These are phyloP conservation scores for Temnothorax longispinosus DNA, from an alignment of 1,140 invertebrate species.

Conservation along the genomic window DNA sequence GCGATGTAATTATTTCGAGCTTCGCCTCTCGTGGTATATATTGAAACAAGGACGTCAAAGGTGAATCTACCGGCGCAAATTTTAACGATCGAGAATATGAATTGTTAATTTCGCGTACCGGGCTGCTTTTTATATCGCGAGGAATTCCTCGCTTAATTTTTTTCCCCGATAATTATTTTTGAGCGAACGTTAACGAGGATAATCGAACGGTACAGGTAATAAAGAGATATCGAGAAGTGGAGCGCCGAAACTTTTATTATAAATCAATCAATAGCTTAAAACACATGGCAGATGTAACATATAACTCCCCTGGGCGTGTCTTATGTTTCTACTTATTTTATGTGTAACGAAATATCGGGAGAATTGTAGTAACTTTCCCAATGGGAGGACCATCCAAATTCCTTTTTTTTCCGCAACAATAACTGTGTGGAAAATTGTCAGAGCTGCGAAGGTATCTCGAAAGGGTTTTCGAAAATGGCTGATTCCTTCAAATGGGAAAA, in stretches of 20 bases:
- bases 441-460: background rate
- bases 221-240: background rate
- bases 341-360: background rate
- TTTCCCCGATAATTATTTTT: background rate
- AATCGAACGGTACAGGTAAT: background rate
- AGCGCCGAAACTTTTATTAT: background rate
- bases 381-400: background rate
- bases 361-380: background rate
- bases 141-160: background rate
- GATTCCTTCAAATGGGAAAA: background rate
- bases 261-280: background rate
- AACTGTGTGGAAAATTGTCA: background rate
- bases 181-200: background rate
- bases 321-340: background rate
- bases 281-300: background rate
- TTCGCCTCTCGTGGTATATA: background rate
- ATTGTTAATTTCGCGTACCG: background rate
- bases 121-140: background rate
- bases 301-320: background rate
- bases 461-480: background rate
- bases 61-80: background rate
- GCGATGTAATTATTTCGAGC: constrained; percentile 42
- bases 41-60: constrained; percentile 21
- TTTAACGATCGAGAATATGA: constrained; percentile 19
- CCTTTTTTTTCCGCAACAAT: background rate